A percentile compares a stretch with the other conserved stretches of the same genome.
These are phyloP conservation scores for Acanthurus tractus DNA, from an alignment of 2,797 vertebrate genomes.

Conservation along the genomic window DNA sequence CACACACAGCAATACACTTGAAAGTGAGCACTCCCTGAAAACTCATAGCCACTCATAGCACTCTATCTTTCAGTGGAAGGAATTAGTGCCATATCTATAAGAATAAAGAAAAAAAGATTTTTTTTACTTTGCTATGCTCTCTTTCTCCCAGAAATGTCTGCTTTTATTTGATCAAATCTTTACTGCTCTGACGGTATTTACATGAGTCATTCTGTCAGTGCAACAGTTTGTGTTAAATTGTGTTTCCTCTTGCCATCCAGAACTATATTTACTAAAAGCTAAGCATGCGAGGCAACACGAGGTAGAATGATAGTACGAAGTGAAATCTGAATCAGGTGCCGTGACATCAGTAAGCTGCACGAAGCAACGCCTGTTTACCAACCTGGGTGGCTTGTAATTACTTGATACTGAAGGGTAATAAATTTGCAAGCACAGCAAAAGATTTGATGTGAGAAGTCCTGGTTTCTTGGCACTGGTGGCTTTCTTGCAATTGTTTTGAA, in stretches of 20 bases:
- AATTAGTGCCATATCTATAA: slow-evolving; percentile 17
- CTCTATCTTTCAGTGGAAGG: neutral
- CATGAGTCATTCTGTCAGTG: slow-evolving; percentile 17
- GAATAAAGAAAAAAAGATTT: neutral
- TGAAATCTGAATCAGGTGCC: slow-evolving; percentile 45
- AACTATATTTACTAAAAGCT: slow-evolving; percentile 30
- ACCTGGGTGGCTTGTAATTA: slow-evolving; percentile 48
- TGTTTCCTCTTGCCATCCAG: slow-evolving; percentile 33
- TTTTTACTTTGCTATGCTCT: slow-evolving; percentile 16
- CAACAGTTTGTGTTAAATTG: slow-evolving; percentile 21
- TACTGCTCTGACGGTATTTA: neutral
- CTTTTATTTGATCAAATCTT: slow-evolving; percentile 14
- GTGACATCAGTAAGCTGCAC: slow-evolving; percentile 40
- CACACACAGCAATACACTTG: slow-evolving; percentile 11
- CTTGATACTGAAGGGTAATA: slow-evolving; percentile 44
- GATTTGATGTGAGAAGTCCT: slow-evolving; percentile 25
- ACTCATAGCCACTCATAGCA: neutral
- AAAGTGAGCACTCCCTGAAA: slow-evolving; percentile 10
- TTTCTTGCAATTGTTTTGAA: slow-evolving; percentile 38
- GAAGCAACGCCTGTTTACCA: slow-evolving; percentile 49
- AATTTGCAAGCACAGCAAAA: slow-evolving; percentile 47
- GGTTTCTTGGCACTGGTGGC: slow-evolving; percentile 4
- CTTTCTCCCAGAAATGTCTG: slow-evolving; percentile 1
- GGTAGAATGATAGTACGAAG: slow-evolving; percentile 21
- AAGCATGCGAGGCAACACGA: slow-evolving; percentile 8